Conservation (phyloP, 2,113 vertebrate species). For the Lepus europaeus region DNA sequence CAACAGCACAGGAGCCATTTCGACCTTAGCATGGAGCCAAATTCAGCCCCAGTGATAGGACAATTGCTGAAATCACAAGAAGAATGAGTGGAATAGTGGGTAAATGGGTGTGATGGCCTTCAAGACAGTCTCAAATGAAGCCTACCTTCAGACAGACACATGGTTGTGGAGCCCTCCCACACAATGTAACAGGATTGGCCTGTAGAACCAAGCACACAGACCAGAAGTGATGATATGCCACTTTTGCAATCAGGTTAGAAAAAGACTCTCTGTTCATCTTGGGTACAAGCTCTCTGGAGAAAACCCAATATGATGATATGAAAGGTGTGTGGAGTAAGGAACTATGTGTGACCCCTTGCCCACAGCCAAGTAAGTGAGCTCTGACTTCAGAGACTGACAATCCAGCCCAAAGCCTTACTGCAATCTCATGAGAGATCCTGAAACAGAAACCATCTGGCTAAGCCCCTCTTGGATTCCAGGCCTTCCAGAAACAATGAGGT, state of each 20-base stretch:
- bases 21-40: not conserved
- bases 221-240: not conserved
- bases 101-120: not conserved
- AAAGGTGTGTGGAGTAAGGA: constrained; percentile 6
- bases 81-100: not conserved
- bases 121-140: not conserved
- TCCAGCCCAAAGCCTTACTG: not conserved
- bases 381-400: not conserved
- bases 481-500: not conserved
- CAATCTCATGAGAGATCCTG: not conserved
- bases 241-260: not conserved
- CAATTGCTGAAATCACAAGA: not conserved
- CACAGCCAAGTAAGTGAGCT: not conserved
- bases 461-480: not conserved
- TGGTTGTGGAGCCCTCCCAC: not conserved
- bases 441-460: not conserved
- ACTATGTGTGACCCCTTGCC: not conserved
- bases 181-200: not conserved
- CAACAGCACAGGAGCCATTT: not conserved
- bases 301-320: not conserved
- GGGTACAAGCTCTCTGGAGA: not conserved
- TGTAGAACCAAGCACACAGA: not conserved
- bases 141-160: not conserved
- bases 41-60: not conserved
- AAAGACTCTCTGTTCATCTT: not conserved